Evolutionary conservation across 2,797 vertebrate genomes (phyloP), one percentile per base, ranked within the genome.

Genomic region (Xyrichtys novacula): DNA sequence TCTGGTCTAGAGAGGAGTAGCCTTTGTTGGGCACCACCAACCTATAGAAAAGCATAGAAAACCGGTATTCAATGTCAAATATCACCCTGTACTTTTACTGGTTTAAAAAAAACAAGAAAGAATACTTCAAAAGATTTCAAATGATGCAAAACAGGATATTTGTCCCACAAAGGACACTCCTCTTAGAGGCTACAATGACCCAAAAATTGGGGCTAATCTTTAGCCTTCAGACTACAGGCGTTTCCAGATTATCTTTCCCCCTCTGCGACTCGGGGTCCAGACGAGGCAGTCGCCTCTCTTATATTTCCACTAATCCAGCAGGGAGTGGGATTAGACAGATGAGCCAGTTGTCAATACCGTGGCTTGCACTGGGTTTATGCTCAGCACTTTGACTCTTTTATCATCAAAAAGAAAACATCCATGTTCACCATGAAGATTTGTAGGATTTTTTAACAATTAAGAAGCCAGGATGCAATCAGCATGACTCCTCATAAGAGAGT

Each of bases 21-120:
- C 98, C 98, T 94, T 99, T 99, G 89, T 98, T 99, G 63, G 98
- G 98, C 86, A 99, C 96, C 39, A 98, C 97, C 85, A 99, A 90
- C 93, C 98, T 99, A 85, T 29, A 66, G 36, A 65, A 15, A n/a
- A 72, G 28, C 19, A 56, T 1, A 59, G 28, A 31, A 38, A 38
- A 26, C 1, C 23, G 29, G n/a, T n/a, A 48, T 14, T 65, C 31
- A 57, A 47, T 4, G 46, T 3, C 10, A 22, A 25, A 1, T 15
- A 12, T 36, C 20, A 10, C 5, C n/a, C 19, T 12, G n/a, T 2
- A 15, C 29, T 54, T 20, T 43, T 4, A 2, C 36, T 19, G 32
- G n/a, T n/a, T n/a, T n/a, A n/a, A n/a, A 59, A 48, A 66, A 22
- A 16, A 6, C 5, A 11, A 32, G 7, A 20, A 43, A 34, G n/a